Evolutionary conservation across 2,888 invertebrate genomes (phyloP), one percentile per base, ranked within the genome.

Genomic region (Aleiodes leptofemur): DNA sequence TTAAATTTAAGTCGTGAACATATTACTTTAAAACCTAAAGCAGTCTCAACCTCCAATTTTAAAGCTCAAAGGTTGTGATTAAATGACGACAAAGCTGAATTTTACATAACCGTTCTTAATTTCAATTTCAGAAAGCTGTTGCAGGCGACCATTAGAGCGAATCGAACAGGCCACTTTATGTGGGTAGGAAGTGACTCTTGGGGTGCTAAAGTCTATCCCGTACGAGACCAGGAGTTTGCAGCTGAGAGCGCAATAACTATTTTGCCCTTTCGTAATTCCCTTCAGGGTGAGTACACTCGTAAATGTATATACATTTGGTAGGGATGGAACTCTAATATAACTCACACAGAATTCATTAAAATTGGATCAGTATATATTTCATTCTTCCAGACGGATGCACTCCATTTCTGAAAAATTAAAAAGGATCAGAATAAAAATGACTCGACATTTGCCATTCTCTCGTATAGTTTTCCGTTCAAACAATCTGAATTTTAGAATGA

Each of bases 111-210:
- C 43, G 3, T 43, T 7, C 43, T 34, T 34, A 43, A 43, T 43
- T 79, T 75, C 59, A 74, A 73, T 89, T 88, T 71, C 86, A 92
- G 91, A 81, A 91, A 92, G 81, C 90, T 93, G 51, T 87, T 93
- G 31, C 90, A 91, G 77, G 93, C 93, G 0, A 91, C 92, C 1
- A 91, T 92, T 69, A 90, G 91, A 38, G 92, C 92, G 6, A 92
- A 92, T 86, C 90, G 91, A 76, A 91, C 91, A 0, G 91, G 91
- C 7, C 91, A 93, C 77, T 94, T 93, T 82, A 91, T 93, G 83
- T 94, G 94, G 93, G 91, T 94, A 57, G 94, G 93, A 14, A 94
- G 94, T 81, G 94, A 94, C 87, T 94, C 94, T 0, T 94, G 94
- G 94, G 94, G 94, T 23, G 92, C 92, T 53, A 93, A 93, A 87